Evolutionary conservation across 1,140 invertebrate species (phyloP).

Genomic region (Argopecten irradians): DNA sequence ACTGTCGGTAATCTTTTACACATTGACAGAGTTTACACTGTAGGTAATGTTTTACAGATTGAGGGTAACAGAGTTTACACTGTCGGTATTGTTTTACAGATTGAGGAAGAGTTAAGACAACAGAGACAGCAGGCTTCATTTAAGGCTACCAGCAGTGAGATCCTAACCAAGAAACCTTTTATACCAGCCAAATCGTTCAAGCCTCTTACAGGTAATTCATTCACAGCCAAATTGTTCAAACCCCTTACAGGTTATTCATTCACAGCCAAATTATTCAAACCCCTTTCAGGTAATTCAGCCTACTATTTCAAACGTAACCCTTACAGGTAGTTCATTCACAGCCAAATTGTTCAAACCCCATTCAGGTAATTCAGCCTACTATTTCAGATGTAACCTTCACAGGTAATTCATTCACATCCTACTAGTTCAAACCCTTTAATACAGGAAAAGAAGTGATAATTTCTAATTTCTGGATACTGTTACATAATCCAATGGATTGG

Average conservation of each 20-base stretch:
- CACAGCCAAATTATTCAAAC: conserved; percentile 50
- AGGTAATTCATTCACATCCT: no score
- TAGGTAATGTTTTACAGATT: no score
- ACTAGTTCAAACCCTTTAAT: no score
- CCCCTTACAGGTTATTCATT: conserved; percentile 70
- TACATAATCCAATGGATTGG: no score
- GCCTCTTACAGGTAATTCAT: conserved; percentile 70
- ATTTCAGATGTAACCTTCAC: conserved; percentile 66
- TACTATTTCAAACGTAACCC: no score
- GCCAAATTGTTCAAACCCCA: conserved; percentile 60
- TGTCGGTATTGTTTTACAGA: conserved; percentile 50
- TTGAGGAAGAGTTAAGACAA: conserved; percentile 72
- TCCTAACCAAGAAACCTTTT: conserved; percentile 79
- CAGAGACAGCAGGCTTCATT: conserved; percentile 72
- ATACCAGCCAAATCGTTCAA: conserved; percentile 75
- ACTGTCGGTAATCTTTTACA: no score
- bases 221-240: conserved; percentile 46
- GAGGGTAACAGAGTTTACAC: not conserved
- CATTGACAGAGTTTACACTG: no score
- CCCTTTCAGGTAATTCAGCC: no score
- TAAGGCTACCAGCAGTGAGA: conserved; percentile 77
- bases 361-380: conserved; percentile 63
- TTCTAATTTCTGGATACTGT: no score
- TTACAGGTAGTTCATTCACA: conserved; percentile 66
- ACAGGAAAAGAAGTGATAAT: no score